Base-by-base conservation (phyloP, 2,113 vertebrate species). In the Sinosuthora webbiana region DNA sequence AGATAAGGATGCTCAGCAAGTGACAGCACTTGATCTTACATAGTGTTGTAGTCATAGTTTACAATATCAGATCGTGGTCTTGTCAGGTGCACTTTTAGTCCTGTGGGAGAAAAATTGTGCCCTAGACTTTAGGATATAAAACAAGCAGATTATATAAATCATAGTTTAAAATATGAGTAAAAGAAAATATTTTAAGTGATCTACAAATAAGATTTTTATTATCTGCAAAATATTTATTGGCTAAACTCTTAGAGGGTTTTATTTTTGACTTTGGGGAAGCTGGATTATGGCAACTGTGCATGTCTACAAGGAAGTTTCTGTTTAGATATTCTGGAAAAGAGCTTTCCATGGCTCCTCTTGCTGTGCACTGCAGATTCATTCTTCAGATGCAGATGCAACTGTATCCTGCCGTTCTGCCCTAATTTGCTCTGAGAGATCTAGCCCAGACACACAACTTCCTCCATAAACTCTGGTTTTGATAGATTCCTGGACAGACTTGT, bases 401-500 rank as follows among this genome's bases (percentile, higher is more conserved):
- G 49, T 19, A 33, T 67, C n/a, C 37, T 85, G 50, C 16, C 56
- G 30, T 52, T 94, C 59, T 90, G 50, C 45, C n/a, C 33, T 65
- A 25, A 23, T 69, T 64, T 69, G 7, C 21, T 73, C 23, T 56
- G 70, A 78, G 33, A 49, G 9, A 37, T 62, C n/a, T 33, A 65
- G 24, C 44, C 50, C n/a, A 69, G 64, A 23, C 33, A 37, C 22
- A 83, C 13, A 73, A 35, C 8, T 45, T 84, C 45, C 56, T 81
- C 19, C 50, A 13, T 30, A 56, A 87, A 50, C 18, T 20, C 17
- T 67, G 7, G 2, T 81, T 79, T 83, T 68, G 28, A 13, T n/a
- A 33, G 18, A 27, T 79, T 63, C 0, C 0, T 55, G 25, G 53
- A 68, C 17, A 53, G 11, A 44, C 7, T 59, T 49, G 15, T 53